Evolutionary conservation across 2,888 invertebrate genomes (phyloP), one percentile per base, ranked within the genome.

Genomic region (Shargacucullia verbasci): DNA sequence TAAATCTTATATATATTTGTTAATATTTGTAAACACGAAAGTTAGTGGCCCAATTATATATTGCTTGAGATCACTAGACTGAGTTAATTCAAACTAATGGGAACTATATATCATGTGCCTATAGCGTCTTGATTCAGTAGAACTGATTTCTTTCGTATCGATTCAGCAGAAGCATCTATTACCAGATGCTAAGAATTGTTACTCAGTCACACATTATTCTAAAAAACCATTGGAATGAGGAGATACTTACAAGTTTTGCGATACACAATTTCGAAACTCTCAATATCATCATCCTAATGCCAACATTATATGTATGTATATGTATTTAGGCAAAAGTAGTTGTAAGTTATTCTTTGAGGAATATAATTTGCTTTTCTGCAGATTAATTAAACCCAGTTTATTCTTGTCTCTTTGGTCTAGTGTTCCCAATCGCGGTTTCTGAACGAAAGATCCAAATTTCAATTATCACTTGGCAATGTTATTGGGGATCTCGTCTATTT

Each of bases 361-460:
- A 8, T 49, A 31, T 27, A 25, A 41, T 8, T 40, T 35, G 8
- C 25, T 31, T 37, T 8, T 4, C 41, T 50, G 25, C 31, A 33
- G 53, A 37, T 40, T 45, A 56, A 37, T 31, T 34, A 31, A 13
- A 31, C 34, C 3, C 12, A 27, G 43, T 58, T 37, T 9, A 45
- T 57, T 47, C 37, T 66, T 58, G 38, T 41, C 11, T 61, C 47
- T 39, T 35, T 59, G 29, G 8, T 11, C 2, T 20, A 15, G 20
- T 20, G n/a, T n/a, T n/a, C n/a, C n/a, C n/a, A 14, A 13, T 27
- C 41, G 20, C 4, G 20, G 20, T 4, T 2, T 20, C 20, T n/a
- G n/a, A n/a, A n/a, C n/a, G n/a, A n/a, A n/a, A n/a, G n/a, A n/a
- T n/a, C n/a, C n/a, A n/a, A n/a, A n/a, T n/a, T n/a, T n/a, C n/a